Percentiles rank a stretch among this genome's conserved stretches.
phyloP scores from a whole-genome alignment of 2,888 invertebrate species.

The Volucella inflata region DNA sequence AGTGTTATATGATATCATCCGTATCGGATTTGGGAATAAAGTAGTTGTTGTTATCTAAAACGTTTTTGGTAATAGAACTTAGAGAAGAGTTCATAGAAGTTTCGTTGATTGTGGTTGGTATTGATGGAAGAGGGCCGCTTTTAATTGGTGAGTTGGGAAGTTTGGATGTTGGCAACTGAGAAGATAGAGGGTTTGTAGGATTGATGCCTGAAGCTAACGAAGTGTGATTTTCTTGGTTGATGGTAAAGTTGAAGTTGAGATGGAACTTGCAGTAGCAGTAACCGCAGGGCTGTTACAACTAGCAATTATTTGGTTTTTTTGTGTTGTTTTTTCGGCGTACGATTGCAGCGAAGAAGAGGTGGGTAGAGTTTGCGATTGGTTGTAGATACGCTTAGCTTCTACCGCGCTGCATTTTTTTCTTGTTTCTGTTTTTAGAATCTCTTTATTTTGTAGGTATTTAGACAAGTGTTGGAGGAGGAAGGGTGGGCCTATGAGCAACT shows the following conservation, averaged over 20 bases:
- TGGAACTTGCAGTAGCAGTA: no score
- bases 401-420: slow-evolving; percentile 1
- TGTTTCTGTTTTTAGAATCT: slow-evolving; percentile 1
- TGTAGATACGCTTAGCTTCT: neutral
- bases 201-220: no score
- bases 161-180: neutral
- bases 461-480: neutral
- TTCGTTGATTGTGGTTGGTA: neutral
- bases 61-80: no score
- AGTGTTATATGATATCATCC: no score
- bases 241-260: no score
- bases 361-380: no score
- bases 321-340: no score
- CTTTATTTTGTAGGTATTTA: slow-evolving; percentile 9
- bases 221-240: neutral
- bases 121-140: neutral
- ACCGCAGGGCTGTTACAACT: no score
- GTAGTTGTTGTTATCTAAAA: neutral
- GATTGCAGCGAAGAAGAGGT: no score
- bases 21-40: neutral
- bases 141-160: neutral
- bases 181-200: neutral
- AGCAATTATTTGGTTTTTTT: no score
- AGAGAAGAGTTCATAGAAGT: neutral
- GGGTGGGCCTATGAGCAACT: neutral